Conservation (phyloP, 2,113 vertebrate genomes). For the Pan paniscus region DNA sequence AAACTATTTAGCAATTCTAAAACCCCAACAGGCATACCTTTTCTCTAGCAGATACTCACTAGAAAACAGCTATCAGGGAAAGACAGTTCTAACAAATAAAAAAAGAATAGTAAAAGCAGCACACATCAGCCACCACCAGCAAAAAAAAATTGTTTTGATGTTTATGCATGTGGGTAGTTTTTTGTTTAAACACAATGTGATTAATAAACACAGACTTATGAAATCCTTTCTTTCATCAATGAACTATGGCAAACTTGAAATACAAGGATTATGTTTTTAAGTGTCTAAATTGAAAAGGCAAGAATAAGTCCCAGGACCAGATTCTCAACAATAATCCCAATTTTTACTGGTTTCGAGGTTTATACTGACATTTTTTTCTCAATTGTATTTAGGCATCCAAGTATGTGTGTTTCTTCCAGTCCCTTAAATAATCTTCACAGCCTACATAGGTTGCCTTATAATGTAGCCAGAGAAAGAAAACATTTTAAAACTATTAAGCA, state of each 20-base stretch:
- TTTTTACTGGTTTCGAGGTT: conserved; percentile 18
- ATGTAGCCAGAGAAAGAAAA: not conserved
- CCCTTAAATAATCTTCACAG: not conserved
- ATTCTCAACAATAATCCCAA: conserved; percentile 12
- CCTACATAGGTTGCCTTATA: not conserved
- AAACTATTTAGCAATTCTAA: not conserved
- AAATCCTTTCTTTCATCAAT: conserved; percentile 43
- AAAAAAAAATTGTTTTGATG: not conserved
- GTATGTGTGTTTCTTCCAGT: not conserved
- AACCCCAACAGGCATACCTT: not conserved
- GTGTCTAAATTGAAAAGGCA: conserved; percentile 40
- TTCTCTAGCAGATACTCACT: not conserved
- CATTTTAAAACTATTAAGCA: not conserved
- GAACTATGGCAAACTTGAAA: not conserved
- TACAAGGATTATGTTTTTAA: conserved; percentile 12
- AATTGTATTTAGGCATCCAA: not conserved
- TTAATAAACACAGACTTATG: conserved; percentile 55
- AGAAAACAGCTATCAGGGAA: not conserved
- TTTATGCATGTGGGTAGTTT: not conserved
- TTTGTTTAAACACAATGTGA: conserved; percentile 6
- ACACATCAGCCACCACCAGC: not conserved
- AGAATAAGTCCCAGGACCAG: not conserved
- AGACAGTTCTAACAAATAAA: not conserved
- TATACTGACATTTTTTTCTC: not conserved
- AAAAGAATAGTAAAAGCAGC: not conserved